Evolutionary conservation across 2,888 invertebrate genomes (phyloP).

Genomic region (Torymus tubicola): DNA sequence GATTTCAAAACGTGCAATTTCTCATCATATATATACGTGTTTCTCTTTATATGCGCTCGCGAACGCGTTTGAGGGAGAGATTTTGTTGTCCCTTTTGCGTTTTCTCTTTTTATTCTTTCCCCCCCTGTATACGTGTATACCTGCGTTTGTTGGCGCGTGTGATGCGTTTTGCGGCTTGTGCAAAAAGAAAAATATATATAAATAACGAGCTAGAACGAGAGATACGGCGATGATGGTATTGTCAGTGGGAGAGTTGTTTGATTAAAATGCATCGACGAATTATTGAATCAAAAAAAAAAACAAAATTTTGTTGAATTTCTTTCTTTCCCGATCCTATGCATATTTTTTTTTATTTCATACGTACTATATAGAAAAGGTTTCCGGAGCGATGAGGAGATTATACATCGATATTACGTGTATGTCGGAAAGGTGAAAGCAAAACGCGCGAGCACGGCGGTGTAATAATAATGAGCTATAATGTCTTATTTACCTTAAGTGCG

Average conservation of each 20-base stretch:
- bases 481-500: too few species aligned
- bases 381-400: too few species aligned
- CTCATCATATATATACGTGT: neutral
- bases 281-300: conserved; percentile 40
- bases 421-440: too few species aligned
- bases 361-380: neutral
- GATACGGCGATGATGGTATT: conserved; percentile 34
- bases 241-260: conserved; percentile 50
- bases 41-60: neutral
- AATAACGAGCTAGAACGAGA: conserved; percentile 4
- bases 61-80: too few species aligned
- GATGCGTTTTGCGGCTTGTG: conserved; percentile 34
- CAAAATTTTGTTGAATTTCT: neutral
- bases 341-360: neutral
- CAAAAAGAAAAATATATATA: conserved; percentile 7
- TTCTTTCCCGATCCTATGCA: neutral
- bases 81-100: conserved; percentile 13
- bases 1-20: conserved; percentile 12
- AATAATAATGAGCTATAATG: too few species aligned
- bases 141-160: conserved; percentile 30
- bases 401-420: too few species aligned
- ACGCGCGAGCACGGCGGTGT: too few species aligned
- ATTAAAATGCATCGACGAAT: conserved; percentile 47
- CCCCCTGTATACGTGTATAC: conserved; percentile 15
- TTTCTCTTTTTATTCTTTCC: conserved; percentile 14